Conservation (phyloP, 2,888 invertebrate species). For the Ochropleura plecta region DNA sequence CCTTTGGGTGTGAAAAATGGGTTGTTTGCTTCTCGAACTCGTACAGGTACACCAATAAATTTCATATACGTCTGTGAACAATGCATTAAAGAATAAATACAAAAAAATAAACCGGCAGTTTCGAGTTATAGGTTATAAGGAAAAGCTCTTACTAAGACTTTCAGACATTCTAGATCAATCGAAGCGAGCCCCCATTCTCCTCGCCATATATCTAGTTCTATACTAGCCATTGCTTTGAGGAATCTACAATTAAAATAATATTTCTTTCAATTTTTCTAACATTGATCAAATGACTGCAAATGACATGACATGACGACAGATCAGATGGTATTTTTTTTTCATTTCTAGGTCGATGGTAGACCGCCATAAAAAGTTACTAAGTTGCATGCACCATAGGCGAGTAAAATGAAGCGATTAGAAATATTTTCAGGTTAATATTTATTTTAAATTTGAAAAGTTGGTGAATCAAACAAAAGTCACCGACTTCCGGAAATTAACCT, state of each 20-base stretch:
- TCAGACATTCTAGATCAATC: slow-evolving; percentile 95
- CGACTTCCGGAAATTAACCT: no score
- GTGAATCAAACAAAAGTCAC: no score
- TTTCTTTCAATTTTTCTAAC: slow-evolving; percentile 61
- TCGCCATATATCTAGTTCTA: slow-evolving; percentile 94
- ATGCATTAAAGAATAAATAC: slow-evolving; percentile 52
- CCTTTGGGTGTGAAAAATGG: slow-evolving; percentile 94
- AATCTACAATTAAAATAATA: slow-evolving; percentile 51
- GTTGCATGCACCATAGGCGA: background rate
- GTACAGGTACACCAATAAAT: slow-evolving; percentile 94
- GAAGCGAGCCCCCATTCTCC: slow-evolving; percentile 97
- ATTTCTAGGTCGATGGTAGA: background rate
- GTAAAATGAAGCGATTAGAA: background rate
- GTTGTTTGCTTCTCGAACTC: slow-evolving; percentile 92
- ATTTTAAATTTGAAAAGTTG: no score
- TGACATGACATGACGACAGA: slow-evolving; percentile 51
- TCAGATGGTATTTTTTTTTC: slow-evolving; percentile 34
- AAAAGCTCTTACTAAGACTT: slow-evolving; percentile 93
- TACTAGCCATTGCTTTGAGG: slow-evolving; percentile 80
- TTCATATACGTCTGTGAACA: slow-evolving; percentile 91
- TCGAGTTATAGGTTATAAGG: slow-evolving; percentile 64
- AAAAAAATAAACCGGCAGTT: slow-evolving; percentile 69
- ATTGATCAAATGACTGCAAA: slow-evolving; percentile 62
- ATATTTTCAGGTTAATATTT: background rate
- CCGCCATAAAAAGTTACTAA: background rate